phyloP scores from a whole-genome alignment of 2,113 vertebrate genomes.

The Ahaetulla prasina region DNA sequence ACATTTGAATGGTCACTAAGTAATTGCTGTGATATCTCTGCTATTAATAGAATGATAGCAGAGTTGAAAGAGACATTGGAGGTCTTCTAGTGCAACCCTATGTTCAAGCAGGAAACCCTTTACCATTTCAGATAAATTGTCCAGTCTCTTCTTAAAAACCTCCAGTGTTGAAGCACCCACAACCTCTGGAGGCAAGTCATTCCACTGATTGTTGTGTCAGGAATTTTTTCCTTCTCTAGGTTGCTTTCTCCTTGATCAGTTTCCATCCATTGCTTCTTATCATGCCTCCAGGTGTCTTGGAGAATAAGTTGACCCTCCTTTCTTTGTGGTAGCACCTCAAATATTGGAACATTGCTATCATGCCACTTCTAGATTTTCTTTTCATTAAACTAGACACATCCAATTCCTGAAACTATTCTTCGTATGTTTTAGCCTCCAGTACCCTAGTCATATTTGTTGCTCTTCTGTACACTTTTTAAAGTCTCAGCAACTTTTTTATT shows the following conservation, averaged over 20 bases:
- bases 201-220: background rate
- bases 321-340: background rate
- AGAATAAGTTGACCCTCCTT: background rate
- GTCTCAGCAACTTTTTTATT: background rate
- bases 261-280: background rate
- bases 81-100: no score
- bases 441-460: background rate
- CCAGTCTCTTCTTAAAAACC: no score
- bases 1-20: no score
- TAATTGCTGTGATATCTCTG: background rate
- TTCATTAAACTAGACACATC: background rate
- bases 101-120: no score
- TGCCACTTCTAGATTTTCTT: background rate
- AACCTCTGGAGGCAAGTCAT: no score
- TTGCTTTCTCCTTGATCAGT: background rate
- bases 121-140: background rate
- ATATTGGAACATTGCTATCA: background rate
- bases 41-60: background rate
- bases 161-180: no score
- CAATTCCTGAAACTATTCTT: background rate
- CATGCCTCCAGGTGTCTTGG: background rate
- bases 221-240: background rate
- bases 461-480: background rate
- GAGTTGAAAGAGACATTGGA: no score
- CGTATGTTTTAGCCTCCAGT: background rate